Percentiles rank a stretch among this genome's conserved stretches.
Conservation (phyloP, 2,888 invertebrate genomes). For the Papilio demoleus region DNA sequence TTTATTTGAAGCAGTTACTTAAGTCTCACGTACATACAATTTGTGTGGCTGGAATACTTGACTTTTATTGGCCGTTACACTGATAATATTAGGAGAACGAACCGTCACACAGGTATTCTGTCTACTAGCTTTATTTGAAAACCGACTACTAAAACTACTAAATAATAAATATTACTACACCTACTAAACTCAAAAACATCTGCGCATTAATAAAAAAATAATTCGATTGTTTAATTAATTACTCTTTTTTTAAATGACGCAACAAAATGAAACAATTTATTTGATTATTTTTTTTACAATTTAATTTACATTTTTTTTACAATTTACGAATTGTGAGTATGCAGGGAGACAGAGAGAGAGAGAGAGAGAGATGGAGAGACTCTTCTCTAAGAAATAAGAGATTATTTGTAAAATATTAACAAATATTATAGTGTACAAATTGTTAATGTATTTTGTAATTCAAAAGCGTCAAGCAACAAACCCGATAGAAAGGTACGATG, state of each 20-base stretch:
- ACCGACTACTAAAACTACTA: conserved; percentile 15
- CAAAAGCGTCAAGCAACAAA: conserved; percentile 12
- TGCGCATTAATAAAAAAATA: no score
- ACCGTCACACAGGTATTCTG: conserved; percentile 53
- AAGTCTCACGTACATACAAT: conserved; percentile 53
- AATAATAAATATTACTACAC: not conserved
- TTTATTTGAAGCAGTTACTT: conserved; percentile 53
- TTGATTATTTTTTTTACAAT: no score
- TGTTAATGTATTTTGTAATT: conserved; percentile 16
- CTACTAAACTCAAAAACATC: no score
- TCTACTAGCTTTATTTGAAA: conserved; percentile 44
- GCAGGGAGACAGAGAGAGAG: no score
- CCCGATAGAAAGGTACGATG: conserved; percentile 46
- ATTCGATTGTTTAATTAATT: no score
- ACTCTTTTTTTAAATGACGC: no score
- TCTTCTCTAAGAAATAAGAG: not conserved
- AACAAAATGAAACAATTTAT: no score
- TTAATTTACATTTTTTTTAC: no score
- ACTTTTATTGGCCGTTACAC: conserved; percentile 70
- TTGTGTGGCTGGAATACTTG: conserved; percentile 65
- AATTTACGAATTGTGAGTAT: no score
- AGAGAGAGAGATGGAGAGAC: no score
- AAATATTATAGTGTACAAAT: conserved; percentile 4
- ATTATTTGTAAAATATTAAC: not conserved
- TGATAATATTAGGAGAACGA: conserved; percentile 63